Base-by-base conservation (phyloP, 2,888 invertebrate genomes). In the Operophtera brumata region DNA sequence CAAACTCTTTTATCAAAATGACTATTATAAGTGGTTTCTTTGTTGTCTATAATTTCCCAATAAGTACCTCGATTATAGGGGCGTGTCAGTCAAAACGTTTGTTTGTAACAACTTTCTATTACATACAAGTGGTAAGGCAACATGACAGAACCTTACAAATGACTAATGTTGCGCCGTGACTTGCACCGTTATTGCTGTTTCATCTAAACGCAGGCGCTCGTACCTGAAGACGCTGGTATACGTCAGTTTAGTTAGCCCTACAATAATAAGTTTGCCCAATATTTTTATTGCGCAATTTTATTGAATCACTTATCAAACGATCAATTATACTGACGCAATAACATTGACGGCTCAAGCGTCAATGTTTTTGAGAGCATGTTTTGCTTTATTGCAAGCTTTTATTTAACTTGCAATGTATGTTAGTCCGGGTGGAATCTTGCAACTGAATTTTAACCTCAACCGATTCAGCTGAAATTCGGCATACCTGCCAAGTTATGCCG, bases 91-190 rank as follows among this genome's bases (percentile, higher is more conserved):
- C 46, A 57, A 59, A 64, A 54, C 52, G 54, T 40, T 62, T 61
- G 56, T 59, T 63, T 54, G 59, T 57, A 30, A 57, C 55, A 49
- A 62, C 65, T 59, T 62, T 64, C 59, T 57, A 60, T 62, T 61
- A 61, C 57, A 65, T 59, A 56, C 68, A 62, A 70, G 69, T 70
- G 66, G 65, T 69, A 69, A 67, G 69, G 69, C 65, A 77, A 78
- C 78, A 78, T 77, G 79, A 80, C 82, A 75, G 70, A 71, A 63
- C 70, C 71, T 76, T 50, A 69, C 64, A 59, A 69, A 80, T 84
- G 84, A 85, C 69, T 84, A 78, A 84, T 84, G 80, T 73, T 73
- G 65, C 34, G 66, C 67, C 69, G 73, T 86, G 85, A 85, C 85
- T 84, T 80, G 84, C 85, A 75, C 53, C 54, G 54, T 75, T 80